These are phyloP conservation scores for Caracal caracal DNA, from an alignment of 2,113 vertebrate species.

Conservation along the genomic window DNA sequence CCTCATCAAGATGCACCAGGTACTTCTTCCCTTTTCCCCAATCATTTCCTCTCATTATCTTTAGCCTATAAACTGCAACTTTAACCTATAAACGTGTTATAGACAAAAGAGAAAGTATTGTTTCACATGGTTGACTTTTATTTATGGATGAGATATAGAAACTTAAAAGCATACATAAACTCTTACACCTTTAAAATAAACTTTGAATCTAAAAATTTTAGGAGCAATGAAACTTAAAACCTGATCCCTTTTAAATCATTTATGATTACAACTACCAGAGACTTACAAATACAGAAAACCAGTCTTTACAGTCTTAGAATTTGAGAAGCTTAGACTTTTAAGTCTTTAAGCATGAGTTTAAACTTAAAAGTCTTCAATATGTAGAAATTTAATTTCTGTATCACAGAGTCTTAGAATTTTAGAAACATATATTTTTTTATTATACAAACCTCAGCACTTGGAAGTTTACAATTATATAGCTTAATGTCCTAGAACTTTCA, in stretches of 20 bases:
- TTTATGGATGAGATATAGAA: not conserved
- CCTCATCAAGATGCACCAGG: slow-evolving; percentile 87
- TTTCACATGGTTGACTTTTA: not conserved
- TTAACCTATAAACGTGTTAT: not conserved
- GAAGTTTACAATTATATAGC: not conserved
- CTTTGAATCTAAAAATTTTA: not conserved
- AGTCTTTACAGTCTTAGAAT: not conserved
- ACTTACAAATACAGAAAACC: not conserved
- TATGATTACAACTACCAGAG: not conserved
- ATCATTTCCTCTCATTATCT: not conserved
- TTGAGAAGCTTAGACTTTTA: not conserved
- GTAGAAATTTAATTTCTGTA: not conserved
- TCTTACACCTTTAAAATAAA: not conserved
- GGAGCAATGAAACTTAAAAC: not conserved
- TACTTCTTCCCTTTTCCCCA: slow-evolving; percentile 29
- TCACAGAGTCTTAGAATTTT: not conserved
- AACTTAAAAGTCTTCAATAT: not conserved
- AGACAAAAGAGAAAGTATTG: not conserved
- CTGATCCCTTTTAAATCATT: not conserved
- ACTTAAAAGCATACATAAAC: not conserved
- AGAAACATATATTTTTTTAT: not conserved
- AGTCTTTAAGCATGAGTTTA: not conserved
- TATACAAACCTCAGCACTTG: not conserved
- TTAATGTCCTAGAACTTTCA: not conserved
- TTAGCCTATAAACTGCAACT: not conserved